A percentile compares a stretch with the other conserved stretches of the same genome.
Conservation (phyloP, 2,797 vertebrate species). For the Sebastes umbrosus region DNA sequence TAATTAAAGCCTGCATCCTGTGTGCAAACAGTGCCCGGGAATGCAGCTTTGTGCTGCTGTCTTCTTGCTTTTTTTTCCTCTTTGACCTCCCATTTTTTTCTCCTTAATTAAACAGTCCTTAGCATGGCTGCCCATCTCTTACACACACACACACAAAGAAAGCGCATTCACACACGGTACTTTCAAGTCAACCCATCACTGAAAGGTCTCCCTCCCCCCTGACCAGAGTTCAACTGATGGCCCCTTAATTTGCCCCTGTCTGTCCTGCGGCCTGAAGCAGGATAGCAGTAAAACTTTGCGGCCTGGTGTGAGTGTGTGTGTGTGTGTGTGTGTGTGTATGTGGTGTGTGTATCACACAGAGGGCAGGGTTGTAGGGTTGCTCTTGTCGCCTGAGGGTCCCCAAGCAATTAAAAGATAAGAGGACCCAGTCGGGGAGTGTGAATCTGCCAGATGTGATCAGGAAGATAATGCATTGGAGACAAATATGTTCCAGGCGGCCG, state of each 20-base stretch:
- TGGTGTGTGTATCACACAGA: slow-evolving; percentile 31
- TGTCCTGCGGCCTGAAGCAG: slow-evolving; percentile 36
- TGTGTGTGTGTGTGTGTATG: not conserved
- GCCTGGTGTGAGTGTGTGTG: not conserved
- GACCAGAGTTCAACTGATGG: slow-evolving; percentile 35
- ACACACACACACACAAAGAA: slow-evolving; percentile 12
- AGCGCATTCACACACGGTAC: not conserved
- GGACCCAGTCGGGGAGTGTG: slow-evolving; percentile 44
- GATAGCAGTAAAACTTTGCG: slow-evolving; percentile 39
- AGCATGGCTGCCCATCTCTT: slow-evolving; percentile 47
- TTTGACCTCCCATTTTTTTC: slow-evolving; percentile 56
- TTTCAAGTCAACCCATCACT: slow-evolving; percentile 15
- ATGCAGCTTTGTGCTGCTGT: slow-evolving; percentile 63
- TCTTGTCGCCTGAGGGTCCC: slow-evolving; percentile 56
- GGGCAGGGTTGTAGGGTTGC: slow-evolving; percentile 39
- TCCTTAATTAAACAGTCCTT: slow-evolving; percentile 59
- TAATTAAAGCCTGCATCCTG: slow-evolving; percentile 69
- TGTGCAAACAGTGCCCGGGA: slow-evolving; percentile 66
- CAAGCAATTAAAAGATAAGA: slow-evolving; percentile 78
- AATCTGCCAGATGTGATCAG: slow-evolving; percentile 55
- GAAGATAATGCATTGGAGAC: slow-evolving; percentile 42
- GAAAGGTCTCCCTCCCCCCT: slow-evolving; percentile 8
- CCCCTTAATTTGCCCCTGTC: slow-evolving; percentile 44
- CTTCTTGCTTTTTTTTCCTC: slow-evolving; percentile 30
- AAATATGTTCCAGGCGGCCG: slow-evolving; percentile 20